Evolutionary conservation across 1,140 invertebrate species (phyloP), one percentile per base, ranked within the genome.

Genomic region (Thrips palmi): DNA sequence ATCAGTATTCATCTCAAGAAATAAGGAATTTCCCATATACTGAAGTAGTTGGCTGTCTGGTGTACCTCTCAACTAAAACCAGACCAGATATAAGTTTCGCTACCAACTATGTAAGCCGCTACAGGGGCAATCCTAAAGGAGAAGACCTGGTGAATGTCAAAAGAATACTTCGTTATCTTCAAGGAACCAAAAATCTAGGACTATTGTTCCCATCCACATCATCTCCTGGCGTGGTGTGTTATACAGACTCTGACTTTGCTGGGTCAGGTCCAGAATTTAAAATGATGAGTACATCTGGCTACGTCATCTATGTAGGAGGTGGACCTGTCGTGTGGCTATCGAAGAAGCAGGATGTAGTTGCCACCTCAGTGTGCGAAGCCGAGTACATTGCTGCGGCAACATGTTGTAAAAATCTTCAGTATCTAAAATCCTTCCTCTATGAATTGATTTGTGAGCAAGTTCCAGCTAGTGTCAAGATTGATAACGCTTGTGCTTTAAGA

Each of bases 41-140:
- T 43, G 39, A 59, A 46, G 47, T 52, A 11, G 48, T 62, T 31
- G 55, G 57, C 14, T 37, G 32, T 25, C 43, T 64, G 11, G 37
- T 62, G 33, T 60, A 54, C 49, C 20, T 58, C 5, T 33, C 51
- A 21, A 37, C 42, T 10, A 38, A 37, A 5, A 52, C 53, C 6
- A 33, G 61, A 33, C 60, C 58, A 36, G 56, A 64, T 46, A 53
- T 63, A 19, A 32, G 50, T 6, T 60, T 46, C 39, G 48, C 55
- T 5, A 58, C 64, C 0, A 52, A 39, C 37, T 18, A 41, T 18
- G 33, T 52, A 7, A 49, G 45, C 15, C 46, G 49, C 37, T 52
- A 46, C 34, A 42, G 46, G 5, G 43, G 43, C 7, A 47, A 45
- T 25, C 51, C 38, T 10, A 39, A 30, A 30, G 36, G 48, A 32